These are phyloP conservation scores for Drosophila niveifrons DNA, from an alignment of 2,888 invertebrate species.

Conservation along the genomic window DNA sequence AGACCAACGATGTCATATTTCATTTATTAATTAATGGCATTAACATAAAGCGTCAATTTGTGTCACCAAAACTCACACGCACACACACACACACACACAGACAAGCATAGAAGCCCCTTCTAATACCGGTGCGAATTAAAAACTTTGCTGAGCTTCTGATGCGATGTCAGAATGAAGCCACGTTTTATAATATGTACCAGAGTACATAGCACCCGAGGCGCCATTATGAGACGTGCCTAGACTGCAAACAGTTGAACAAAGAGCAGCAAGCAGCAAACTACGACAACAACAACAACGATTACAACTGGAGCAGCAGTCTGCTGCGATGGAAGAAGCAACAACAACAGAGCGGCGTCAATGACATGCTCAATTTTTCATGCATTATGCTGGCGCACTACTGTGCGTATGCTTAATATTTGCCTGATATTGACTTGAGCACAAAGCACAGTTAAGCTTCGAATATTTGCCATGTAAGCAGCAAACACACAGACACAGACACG, in stretches of 20 bases:
- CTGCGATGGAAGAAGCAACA: conserved; percentile 4
- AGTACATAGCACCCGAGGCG: conserved; percentile 46
- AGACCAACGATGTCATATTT: conserved; percentile 65
- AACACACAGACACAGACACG: conserved; percentile 1
- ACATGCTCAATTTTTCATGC: conserved; percentile 79
- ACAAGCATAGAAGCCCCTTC: not conserved
- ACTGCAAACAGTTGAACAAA: conserved; percentile 58
- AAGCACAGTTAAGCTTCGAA: conserved; percentile 75
- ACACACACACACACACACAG: not conserved
- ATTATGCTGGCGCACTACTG: conserved; percentile 66
- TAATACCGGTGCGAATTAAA: conserved; percentile 70
- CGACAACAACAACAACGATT: conserved; percentile 15
- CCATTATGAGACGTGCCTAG: conserved; percentile 70
- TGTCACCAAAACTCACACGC: conserved; percentile 27
- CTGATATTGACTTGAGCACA: conserved; percentile 63
- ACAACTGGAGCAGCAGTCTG: conserved; percentile 6
- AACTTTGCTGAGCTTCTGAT: conserved; percentile 56
- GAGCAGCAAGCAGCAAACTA: conserved; percentile 40
- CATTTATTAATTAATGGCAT: conserved; percentile 79
- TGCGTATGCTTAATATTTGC: conserved; percentile 76
- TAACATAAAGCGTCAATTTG: conserved; percentile 79
- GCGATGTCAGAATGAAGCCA: conserved; percentile 31
- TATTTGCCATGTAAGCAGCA: conserved; percentile 66
- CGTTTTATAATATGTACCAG: conserved; percentile 51
- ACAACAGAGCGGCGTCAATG: conserved; percentile 66